phyloP scores from a whole-genome alignment of 2,113 vertebrate genomes.

The Lepus americanus region DNA sequence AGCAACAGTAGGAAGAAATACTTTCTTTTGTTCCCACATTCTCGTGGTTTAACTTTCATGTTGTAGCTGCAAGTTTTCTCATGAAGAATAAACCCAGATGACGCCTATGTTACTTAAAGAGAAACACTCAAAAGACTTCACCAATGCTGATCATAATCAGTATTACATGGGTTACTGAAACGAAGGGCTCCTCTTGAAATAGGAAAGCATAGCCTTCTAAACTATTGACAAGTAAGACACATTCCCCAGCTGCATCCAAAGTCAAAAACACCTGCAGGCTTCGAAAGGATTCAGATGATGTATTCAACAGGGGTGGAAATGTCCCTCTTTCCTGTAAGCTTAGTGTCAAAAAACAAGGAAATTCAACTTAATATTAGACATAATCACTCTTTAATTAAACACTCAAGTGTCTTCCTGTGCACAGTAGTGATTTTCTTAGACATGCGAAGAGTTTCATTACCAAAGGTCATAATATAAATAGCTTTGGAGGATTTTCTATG shows the following conservation, averaged over 20 bases:
- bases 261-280: not conserved
- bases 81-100: not conserved
- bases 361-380: not conserved
- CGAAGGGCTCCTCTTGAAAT: not conserved
- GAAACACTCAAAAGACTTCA: not conserved
- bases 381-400: not conserved
- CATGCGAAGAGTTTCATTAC: not conserved
- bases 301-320: not conserved
- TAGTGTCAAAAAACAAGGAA: not conserved
- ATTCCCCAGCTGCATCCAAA: not conserved
- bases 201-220: not conserved
- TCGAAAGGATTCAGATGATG: not conserved
- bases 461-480: not conserved
- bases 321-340: not conserved
- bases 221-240: not conserved
- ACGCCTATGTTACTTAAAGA: not conserved
- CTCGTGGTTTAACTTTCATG: not conserved
- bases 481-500: not conserved
- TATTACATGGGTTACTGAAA: not conserved
- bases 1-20: not conserved
- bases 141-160: not conserved
- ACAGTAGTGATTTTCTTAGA: not conserved
- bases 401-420: not conserved
- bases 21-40: not conserved
- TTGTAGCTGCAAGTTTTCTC: not conserved